A percentile compares a stretch with the other conserved stretches of the same genome.
phyloP scores from a whole-genome alignment of 2,888 invertebrate species.

The Harpagoxenus sublaevis region DNA sequence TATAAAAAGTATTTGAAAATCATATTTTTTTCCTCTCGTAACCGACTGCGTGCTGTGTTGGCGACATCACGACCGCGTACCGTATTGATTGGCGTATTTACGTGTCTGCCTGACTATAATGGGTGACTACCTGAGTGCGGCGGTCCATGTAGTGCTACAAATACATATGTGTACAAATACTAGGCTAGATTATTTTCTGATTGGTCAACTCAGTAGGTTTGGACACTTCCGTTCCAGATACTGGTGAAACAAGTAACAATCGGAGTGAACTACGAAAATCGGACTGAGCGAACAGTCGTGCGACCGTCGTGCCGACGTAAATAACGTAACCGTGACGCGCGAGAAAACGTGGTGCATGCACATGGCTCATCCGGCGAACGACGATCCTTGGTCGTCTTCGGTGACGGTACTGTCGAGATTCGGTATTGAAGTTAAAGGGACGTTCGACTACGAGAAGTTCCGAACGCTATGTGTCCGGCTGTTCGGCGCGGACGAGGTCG shows the following conservation, averaged over 20 bases:
- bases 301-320: neutral
- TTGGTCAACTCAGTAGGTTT: neutral
- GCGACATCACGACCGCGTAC: neutral
- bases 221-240: neutral
- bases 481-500: constrained; percentile 74
- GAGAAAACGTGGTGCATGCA: neutral
- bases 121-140: neutral
- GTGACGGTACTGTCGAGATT: constrained; percentile 4
- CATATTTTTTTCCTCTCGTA: neutral
- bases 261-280: neutral
- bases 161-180: too few relatives aligned
- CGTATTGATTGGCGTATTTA: constrained; percentile 19
- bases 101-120: neutral
- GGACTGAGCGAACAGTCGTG: neutral
- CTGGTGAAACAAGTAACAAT: neutral
- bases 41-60: neutral
- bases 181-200: neutral
- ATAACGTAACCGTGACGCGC: neutral
- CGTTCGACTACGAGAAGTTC: constrained; percentile 75
- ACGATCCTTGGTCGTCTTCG: neutral
- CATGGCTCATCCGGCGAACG: neutral
- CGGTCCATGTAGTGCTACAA: neutral
- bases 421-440: neutral
- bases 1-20: neutral
- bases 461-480: constrained; percentile 74